Evolutionary conservation across 1,140 invertebrate genomes (phyloP), one percentile per base, ranked within the genome.

Genomic region (Rhynchophorus ferrugineus): DNA sequence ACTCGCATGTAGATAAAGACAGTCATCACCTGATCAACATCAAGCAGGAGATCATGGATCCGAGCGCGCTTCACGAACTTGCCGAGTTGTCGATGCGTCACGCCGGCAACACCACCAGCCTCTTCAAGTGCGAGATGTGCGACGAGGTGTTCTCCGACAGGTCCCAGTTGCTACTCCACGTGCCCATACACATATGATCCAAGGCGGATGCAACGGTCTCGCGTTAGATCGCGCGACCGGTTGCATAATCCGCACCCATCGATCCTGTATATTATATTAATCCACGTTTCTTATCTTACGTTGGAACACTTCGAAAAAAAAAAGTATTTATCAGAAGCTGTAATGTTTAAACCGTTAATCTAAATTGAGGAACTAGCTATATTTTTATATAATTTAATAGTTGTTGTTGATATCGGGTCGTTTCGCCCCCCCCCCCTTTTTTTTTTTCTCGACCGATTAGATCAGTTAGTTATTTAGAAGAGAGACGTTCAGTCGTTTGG

Each of bases 111-210:
- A 35, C 36, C 2, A 62, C 68, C 7, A 67, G 60, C 6, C 65
- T 73, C 16, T 80, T 74, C 61, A 82, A 80, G 42, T 89, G 87
- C 64, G 84, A 87, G 65, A 87, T 89, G 82, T 89, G 87, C 64
- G 77, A 80, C n/a, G 77, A 79, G 49, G 77, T 82, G 41, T 89
- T 89, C 67, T 72, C 78, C 1, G 80, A 82, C 54, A 78, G 84
- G 34, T 79, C 81, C 33, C 82, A 86, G 52, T 70, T 89, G 8
- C 68, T 88, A 35, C 74, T 82, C 2, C 87, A 89, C 67, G 85
- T 89, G 50, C 82, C 84, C 13, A 80, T 88, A 62, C 85, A 89
- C 67, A 88, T 88, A 73, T 87, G 81, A 83, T 77, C 56, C 49
- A 62, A 66, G 60, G n/a, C n/a, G n/a, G n/a, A n/a, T n/a, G n/a